Percentiles rank a stretch among this genome's conserved stretches.
phyloP scores from a whole-genome alignment of 2,888 invertebrate genomes.

The Hemithea aestivaria region DNA sequence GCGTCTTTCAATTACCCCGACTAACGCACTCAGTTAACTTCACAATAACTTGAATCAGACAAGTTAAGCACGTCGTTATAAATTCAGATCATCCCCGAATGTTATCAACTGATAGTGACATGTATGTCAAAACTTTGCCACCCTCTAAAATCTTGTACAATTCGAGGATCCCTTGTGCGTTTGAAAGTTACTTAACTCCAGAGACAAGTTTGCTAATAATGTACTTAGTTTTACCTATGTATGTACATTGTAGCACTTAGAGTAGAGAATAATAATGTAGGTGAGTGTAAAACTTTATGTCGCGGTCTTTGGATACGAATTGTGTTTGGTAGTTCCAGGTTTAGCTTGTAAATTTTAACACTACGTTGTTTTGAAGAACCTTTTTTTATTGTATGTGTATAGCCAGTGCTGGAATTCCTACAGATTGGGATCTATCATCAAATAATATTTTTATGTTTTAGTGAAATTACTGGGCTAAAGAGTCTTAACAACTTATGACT shows the following conservation, averaged over 20 bases:
- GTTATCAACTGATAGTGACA: slow-evolving; percentile 73
- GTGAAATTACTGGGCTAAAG: too few relatives aligned
- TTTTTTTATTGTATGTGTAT: too few relatives aligned
- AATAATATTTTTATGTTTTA: too few relatives aligned
- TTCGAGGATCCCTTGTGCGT: slow-evolving; percentile 64
- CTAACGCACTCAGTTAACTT: slow-evolving; percentile 11
- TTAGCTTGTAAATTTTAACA: too few relatives aligned
- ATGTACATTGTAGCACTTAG: slow-evolving; percentile 21
- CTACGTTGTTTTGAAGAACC: too few relatives aligned
- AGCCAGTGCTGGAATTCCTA: too few relatives aligned
- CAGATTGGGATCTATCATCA: too few relatives aligned
- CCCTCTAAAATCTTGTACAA: slow-evolving; percentile 48
- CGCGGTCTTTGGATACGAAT: not conserved
- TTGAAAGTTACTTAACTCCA: slow-evolving; percentile 59
- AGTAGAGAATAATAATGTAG: slow-evolving; percentile 11
- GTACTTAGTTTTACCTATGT: slow-evolving; percentile 22
- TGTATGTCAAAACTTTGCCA: slow-evolving; percentile 64
- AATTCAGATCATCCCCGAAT: slow-evolving; percentile 56
- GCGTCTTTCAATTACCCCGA: slow-evolving; percentile 5
- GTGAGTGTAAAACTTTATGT: not conserved
- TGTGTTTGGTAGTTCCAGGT: too few relatives aligned
- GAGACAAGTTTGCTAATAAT: slow-evolving; percentile 43
- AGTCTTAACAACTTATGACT: too few relatives aligned
- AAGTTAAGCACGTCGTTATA: slow-evolving; percentile 40
- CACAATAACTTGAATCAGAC: slow-evolving; percentile 10